Conservation (phyloP, 2,113 vertebrate species). For the western clawed frog (Xenopus tropicalis) region UCB_Xtro_10.0 CM004448.2:37109501-37110000, state of each 20-base stretch:
- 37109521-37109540: slow-evolving; percentile 58
- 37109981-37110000: too few relatives aligned
- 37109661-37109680: slow-evolving; percentile 27
- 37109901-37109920: slow-evolving; percentile 1
- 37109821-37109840: slow-evolving; percentile 13
- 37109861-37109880: background rate
- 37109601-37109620: background rate
- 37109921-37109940: slow-evolving; percentile 1
- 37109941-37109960: too few relatives aligned
- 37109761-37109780: slow-evolving; percentile 44
- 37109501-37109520: too few relatives aligned
- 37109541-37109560: slow-evolving; percentile 46
- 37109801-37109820: slow-evolving; percentile 53
- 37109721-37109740: slow-evolving; percentile 45
- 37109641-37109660: slow-evolving; percentile 17
- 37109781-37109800: slow-evolving; percentile 52
- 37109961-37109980: too few relatives aligned
- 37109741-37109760: slow-evolving; percentile 41
- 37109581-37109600: background rate
- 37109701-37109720: slow-evolving; percentile 44
- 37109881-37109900: background rate
- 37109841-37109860: slow-evolving; percentile 22
- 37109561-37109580: background rate
- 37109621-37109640: slow-evolving; percentile 10
- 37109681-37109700: slow-evolving; percentile 27